These are phyloP conservation scores for Cossypha polioptera DNA, from an alignment of 2,797 vertebrate species.

Conservation along the genomic window DNA sequence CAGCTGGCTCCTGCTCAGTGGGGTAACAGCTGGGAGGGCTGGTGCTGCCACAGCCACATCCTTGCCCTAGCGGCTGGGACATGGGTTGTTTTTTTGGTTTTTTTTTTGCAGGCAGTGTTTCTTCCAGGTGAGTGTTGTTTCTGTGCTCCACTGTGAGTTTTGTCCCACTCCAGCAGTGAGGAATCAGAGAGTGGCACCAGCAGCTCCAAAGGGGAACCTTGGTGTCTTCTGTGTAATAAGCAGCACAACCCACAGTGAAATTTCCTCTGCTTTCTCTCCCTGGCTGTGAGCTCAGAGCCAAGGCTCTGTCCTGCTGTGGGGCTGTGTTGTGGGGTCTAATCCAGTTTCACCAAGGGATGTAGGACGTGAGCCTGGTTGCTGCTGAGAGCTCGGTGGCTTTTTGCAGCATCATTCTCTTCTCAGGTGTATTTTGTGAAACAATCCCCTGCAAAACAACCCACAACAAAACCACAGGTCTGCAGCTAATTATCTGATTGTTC, in stretches of 20 bases:
- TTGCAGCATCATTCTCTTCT: neutral
- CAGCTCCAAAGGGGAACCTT: neutral
- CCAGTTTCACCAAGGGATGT: accelerated
- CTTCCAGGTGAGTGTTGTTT: neutral
- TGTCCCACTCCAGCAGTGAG: neutral
- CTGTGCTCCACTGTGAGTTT: neutral
- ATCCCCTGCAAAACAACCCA: neutral
- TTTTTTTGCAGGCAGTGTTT: neutral
- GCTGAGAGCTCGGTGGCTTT: accelerated
- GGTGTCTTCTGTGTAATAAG: neutral
- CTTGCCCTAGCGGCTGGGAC: accelerated
- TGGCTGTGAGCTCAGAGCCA: neutral
- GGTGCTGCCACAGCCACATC: neutral
- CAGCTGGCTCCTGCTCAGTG: accelerated
- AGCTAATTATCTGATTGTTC: neutral
- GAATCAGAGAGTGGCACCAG: neutral
- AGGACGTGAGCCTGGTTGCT: accelerated
- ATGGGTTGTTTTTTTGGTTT: neutral
- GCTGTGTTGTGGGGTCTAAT: neutral
- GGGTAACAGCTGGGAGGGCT: neutral
- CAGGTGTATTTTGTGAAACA: neutral
- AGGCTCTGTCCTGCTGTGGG: neutral
- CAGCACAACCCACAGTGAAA: neutral
- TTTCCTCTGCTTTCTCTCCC: neutral
- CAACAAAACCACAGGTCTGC: neutral